These are phyloP conservation scores for Karalla daura DNA, from an alignment of 2,797 vertebrate genomes.

Conservation along the genomic window DNA sequence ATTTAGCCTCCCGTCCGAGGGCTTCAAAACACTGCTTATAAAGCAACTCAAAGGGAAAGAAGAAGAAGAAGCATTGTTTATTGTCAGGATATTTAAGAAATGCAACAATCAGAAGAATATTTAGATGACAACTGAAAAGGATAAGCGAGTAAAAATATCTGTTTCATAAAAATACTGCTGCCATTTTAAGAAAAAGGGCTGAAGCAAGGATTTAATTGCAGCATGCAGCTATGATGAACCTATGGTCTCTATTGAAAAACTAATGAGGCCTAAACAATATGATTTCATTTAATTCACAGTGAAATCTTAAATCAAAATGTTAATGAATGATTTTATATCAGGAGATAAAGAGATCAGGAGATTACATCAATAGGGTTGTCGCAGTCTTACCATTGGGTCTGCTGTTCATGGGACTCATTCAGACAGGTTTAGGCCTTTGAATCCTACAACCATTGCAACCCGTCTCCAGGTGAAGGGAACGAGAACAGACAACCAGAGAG, in stretches of 20 bases:
- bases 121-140: conserved; percentile 20
- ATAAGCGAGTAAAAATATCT: conserved; percentile 25
- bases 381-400: conserved; percentile 89
- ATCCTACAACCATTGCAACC: conserved; percentile 84
- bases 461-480: conserved; percentile 61
- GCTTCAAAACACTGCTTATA: conserved; percentile 70
- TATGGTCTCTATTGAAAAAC: neutral
- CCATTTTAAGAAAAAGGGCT: conserved; percentile 19
- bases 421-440: conserved; percentile 84
- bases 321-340: conserved; percentile 8
- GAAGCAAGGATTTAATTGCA: no score
- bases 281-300: neutral
- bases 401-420: conserved; percentile 85
- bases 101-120: conserved; percentile 32
- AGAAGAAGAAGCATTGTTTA: conserved; percentile 22
- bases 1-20: conserved; percentile 60
- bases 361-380: conserved; percentile 24
- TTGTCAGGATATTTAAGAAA: conserved; percentile 42
- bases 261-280: neutral
- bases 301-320: conserved; percentile 10
- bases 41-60: conserved; percentile 53
- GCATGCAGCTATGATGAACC: no score
- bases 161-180: conserved; percentile 18
- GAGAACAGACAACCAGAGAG: conserved; percentile 38
- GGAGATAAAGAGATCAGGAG: neutral